Evolutionary conservation across 2,888 invertebrate species (phyloP), one percentile per base, ranked within the genome.

Genomic region (Diabrotica balteata): DNA sequence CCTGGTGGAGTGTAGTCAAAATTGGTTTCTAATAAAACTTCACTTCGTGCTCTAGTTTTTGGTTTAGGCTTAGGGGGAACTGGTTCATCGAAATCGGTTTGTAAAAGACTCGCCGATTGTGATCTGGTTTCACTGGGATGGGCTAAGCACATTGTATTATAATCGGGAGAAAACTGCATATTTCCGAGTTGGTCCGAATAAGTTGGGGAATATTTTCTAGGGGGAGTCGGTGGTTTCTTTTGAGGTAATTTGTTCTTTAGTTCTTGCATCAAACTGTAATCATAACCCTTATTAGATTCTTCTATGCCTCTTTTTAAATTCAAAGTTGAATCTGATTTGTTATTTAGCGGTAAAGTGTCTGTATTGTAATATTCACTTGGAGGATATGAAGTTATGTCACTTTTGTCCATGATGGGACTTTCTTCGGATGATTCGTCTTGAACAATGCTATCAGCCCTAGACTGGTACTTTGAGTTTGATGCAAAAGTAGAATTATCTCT

Each of bases 21-120:
- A 83, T 93, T 93, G 0, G 95, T 94, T 83, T 95, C 95, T 68
- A 95, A 83, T 63, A 95, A 80, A 0, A 90, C 92, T 82, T 94
- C 94, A 69, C 94, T 94, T 80, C 93, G 93, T 0, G 94, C 92
- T 60, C 93, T 85, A 9, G 85, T 84, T 70, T 82, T 83, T 52
- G 77, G 50, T 71, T 82, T 83, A 51, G 77, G 50, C 82, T 83
- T 74, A 0, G 76, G 77, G 47, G 74, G 73, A 51, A 67, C 67
- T 9, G 74, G 73, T 7, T 81, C 83, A 70, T 87, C 87, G 58
- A 87, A 82, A 78, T 87, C 86, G 6, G 87, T 86, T 75, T 87
- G 87, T 43, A 88, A 75, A 17, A 87, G 76, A 53, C 86, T 84
- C 7, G 85, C 84, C 49, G 87, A 86, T 62, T 84, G 81, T 0